Conservation (phyloP, 30 jellyfish, hydroid and myxozoan genomes). For the Catostylus mosaicus region DNA sequence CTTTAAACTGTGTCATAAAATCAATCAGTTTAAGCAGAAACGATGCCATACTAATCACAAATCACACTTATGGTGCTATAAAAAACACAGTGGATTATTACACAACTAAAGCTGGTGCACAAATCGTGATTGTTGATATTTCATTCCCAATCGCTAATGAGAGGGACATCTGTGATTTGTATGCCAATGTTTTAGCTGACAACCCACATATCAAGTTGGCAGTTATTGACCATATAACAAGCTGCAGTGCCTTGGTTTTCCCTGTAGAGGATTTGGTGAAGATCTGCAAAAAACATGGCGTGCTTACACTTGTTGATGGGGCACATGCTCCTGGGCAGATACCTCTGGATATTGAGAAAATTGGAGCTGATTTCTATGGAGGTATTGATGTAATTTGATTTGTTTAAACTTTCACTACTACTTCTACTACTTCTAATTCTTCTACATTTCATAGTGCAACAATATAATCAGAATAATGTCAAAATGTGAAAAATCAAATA, state of each 20-base stretch:
- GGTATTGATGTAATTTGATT: slow-evolving; percentile 39
- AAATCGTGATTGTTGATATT: slow-evolving; percentile 51
- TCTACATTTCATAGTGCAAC: too few relatives aligned
- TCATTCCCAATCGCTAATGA: slow-evolving; percentile 80
- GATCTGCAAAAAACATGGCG: slow-evolving; percentile 78
- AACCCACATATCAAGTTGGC: slow-evolving; percentile 77
- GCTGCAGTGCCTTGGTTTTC: slow-evolving; percentile 83
- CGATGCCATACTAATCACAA: slow-evolving; percentile 79
- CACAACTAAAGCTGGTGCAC: slow-evolving; percentile 66
- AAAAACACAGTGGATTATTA: slow-evolving; percentile 71
- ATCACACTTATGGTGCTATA: slow-evolving; percentile 86
- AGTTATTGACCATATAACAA: slow-evolving; percentile 93
- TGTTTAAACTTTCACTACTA: too few relatives aligned
- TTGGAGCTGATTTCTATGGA: slow-evolving; percentile 87
- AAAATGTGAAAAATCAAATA: too few relatives aligned
- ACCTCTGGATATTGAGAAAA: slow-evolving; percentile 70
- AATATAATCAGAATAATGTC: too few relatives aligned
- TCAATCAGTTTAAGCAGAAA: slow-evolving; percentile 10
- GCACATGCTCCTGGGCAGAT: slow-evolving; percentile 99
- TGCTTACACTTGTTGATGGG: slow-evolving; percentile 89
- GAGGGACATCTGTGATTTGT: slow-evolving; percentile 56
- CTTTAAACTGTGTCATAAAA: slow-evolving; percentile 55
- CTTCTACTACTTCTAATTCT: too few relatives aligned
- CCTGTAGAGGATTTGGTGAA: slow-evolving; percentile 78
- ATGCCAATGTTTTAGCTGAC: slow-evolving; percentile 41